phyloP scores from a whole-genome alignment of 2,797 vertebrate species.

The Malurus leucopterus region DNA sequence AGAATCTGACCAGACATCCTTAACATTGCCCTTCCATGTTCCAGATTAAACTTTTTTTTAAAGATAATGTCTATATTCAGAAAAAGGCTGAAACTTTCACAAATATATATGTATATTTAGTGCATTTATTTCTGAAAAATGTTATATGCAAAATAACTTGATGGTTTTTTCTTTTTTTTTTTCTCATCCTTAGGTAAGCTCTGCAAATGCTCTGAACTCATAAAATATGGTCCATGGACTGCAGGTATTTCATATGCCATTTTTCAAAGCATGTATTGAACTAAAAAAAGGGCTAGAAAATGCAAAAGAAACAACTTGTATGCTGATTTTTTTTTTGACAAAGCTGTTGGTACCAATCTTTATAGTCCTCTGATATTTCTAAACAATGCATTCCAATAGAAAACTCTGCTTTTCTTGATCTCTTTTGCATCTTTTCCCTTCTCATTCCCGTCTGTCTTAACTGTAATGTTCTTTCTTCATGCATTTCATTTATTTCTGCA shows the following conservation, averaged over 20 bases:
- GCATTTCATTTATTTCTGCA: neutral
- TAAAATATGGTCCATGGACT: neutral
- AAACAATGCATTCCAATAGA: neutral
- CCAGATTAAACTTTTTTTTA: neutral
- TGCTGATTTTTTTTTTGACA: neutral
- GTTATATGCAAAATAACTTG: neutral
- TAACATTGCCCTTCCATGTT: neutral
- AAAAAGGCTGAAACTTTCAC: neutral
- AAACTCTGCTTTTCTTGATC: neutral
- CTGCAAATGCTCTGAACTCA: neutral
- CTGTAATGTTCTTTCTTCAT: neutral
- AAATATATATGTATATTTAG: neutral
- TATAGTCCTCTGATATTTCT: neutral
- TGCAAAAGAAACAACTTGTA: neutral
- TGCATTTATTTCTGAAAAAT: neutral
- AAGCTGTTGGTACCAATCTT: neutral
- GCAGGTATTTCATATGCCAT: neutral
- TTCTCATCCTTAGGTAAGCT: neutral
- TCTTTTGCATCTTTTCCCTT: neutral
- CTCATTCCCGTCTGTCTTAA: neutral
- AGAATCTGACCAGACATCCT: neutral
- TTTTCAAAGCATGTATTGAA: neutral
- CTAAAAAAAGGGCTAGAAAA: neutral
- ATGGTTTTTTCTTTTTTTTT: accelerated
- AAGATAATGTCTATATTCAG: neutral